Evolutionary conservation across 1,140 invertebrate species (phyloP).

Genomic region (Aphidius ervi): DNA sequence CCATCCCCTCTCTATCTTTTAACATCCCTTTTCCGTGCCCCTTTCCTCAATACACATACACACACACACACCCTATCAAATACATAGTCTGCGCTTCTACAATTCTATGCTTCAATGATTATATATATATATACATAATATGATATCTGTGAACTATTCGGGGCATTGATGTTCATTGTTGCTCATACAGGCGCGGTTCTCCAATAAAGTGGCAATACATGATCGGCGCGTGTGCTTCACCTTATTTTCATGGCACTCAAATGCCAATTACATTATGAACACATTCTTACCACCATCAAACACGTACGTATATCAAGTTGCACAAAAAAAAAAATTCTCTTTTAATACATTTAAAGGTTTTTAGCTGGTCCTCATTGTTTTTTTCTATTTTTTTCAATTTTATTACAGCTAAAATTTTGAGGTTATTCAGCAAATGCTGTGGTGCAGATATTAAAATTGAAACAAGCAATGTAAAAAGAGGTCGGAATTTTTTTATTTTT

Average conservation of each 20-base stretch:
- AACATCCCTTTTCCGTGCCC: too few relatives aligned
- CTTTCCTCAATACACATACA: too few relatives aligned
- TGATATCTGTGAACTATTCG: slow-evolving; percentile 30
- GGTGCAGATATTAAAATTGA: neutral
- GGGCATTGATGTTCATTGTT: slow-evolving; percentile 31
- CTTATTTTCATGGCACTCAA: slow-evolving; percentile 38
- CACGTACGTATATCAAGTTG: too few relatives aligned
- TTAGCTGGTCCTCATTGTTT: too few relatives aligned
- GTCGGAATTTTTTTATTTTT: slow-evolving; percentile 25
- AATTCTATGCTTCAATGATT: slow-evolving; percentile 22
- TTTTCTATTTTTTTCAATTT: slow-evolving; percentile 22
- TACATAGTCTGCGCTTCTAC: slow-evolving; percentile 32
- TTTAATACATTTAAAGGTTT: too few relatives aligned
- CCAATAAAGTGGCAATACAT: slow-evolving; percentile 33
- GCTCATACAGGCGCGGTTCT: slow-evolving; percentile 32
- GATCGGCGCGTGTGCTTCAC: slow-evolving; percentile 15
- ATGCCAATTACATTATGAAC: slow-evolving; percentile 28
- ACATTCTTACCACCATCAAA: too few relatives aligned
- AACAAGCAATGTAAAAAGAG: slow-evolving; percentile 2
- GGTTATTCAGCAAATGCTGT: too few relatives aligned
- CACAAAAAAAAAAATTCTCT: too few relatives aligned
- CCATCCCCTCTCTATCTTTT: neutral
- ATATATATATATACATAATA: slow-evolving; percentile 34
- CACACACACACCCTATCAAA: slow-evolving; percentile 17
- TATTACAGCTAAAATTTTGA: neutral